Evolutionary conservation across 2,888 invertebrate species (phyloP), one percentile per base, ranked within the genome.

Genomic region (Mimas tiliae): DNA sequence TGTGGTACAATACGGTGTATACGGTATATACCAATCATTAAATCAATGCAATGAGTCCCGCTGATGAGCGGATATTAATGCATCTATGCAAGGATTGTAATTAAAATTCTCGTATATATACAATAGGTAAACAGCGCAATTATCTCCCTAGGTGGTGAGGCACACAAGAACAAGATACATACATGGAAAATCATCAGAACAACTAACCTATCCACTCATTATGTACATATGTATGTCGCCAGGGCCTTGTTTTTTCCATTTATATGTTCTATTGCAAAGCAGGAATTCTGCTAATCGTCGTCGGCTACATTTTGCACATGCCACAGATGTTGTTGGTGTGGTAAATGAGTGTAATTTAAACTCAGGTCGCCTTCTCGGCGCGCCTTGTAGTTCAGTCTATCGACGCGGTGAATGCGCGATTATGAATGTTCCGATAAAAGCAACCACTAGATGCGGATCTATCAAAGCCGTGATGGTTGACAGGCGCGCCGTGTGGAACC

Each of bases 281-380:
- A 81, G 89, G 91, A 91, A 93, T 93, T 89, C 89, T 83, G 87
- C 89, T 93, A 92, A 93, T 93, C 89, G 92, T 85, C 82, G 86
- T 76, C 77, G 84, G 90, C 83, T 86, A 84, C 91, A 93, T 93
- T 89, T 86, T 82, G 80, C 87, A 84, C 88, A 86, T 89, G 85
- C 88, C 87, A 69, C 76, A 76, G 81, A 85, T 83, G 86, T 84
- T 85, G 89, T 85, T 85, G 80, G 79, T 78, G 86, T 81, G 77
- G 85, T 87, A 89, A 91, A 91, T 87, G 88, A 88, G 88, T 85
- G 87, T 88, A 88, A 90, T 90, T 91, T 90, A 88, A 85, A 87
- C 87, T 77, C 82, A 83, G 80, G 80, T 79, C 82, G 78, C 77
- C 84, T 80, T 79, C 81, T 78, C 76, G 73, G 68, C 76, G 77